Conservation (phyloP, 2,888 invertebrate genomes). For the Seladonia tumulorum region DNA sequence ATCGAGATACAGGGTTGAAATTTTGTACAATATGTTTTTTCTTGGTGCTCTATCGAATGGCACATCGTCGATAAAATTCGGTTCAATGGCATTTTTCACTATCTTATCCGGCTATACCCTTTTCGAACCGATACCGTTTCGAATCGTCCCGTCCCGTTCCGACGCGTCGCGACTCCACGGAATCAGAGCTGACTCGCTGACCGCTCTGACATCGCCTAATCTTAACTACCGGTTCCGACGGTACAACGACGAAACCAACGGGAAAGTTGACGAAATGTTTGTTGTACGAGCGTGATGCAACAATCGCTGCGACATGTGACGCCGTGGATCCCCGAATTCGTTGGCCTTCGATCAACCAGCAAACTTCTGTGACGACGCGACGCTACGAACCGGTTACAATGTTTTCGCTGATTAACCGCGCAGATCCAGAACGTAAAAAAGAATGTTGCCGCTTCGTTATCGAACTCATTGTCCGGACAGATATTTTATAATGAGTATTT, state of each 20-base stretch:
- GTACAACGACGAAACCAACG: not conserved
- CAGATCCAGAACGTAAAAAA: not conserved
- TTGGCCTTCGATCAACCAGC: too few relatives aligned
- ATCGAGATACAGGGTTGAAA: too few relatives aligned
- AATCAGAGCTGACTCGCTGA: conserved; percentile 40
- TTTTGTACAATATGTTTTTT: too few relatives aligned
- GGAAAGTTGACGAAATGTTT: conserved; percentile 16
- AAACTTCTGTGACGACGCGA: not conserved
- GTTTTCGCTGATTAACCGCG: too few relatives aligned
- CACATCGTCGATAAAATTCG: too few relatives aligned
- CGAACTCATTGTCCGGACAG: not conserved
- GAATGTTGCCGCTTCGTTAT: not conserved
- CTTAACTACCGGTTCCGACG: conserved; percentile 30
- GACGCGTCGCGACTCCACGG: conserved; percentile 6
- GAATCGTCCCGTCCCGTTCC: not conserved
- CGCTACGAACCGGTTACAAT: too few relatives aligned
- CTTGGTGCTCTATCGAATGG: too few relatives aligned
- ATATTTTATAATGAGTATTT: not conserved
- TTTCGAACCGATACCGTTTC: not conserved
- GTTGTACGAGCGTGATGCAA: conserved; percentile 36
- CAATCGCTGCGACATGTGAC: not conserved
- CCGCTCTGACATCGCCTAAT: conserved; percentile 43
- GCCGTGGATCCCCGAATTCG: not conserved
- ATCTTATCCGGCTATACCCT: too few relatives aligned
- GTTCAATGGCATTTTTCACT: too few relatives aligned